These are phyloP conservation scores for Cavia aperea DNA, from an alignment of 2,113 vertebrate species.

Conservation along the genomic window DNA sequence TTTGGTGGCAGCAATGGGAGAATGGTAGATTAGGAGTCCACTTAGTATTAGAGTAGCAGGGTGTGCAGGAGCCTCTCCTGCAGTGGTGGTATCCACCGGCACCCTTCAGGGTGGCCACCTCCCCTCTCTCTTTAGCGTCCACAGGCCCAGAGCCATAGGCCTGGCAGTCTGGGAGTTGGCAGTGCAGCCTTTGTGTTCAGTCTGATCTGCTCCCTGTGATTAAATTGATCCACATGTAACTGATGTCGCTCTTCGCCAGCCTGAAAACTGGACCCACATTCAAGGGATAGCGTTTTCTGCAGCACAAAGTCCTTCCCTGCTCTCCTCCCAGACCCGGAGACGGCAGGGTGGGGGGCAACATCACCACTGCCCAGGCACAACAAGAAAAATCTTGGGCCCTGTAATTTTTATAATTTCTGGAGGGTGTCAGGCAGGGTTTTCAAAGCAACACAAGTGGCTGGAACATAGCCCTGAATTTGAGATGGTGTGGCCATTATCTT, in stretches of 20 bases:
- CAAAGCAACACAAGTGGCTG: not conserved
- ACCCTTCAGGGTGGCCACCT: not conserved
- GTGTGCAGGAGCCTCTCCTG: not conserved
- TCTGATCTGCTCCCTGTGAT: conserved; percentile 28
- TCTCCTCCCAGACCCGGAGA: not conserved
- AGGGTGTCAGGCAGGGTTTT: conserved; percentile 47
- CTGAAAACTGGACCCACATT: not conserved
- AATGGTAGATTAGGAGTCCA: not conserved
- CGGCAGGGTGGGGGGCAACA: too few species aligned
- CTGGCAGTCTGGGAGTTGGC: accelerated
- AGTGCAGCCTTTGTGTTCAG: conserved; percentile 38
- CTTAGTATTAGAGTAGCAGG: accelerated
- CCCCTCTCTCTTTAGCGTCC: not conserved
- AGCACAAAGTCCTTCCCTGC: not conserved
- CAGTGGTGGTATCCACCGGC: not conserved
- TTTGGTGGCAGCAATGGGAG: not conserved
- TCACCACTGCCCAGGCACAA: not conserved
- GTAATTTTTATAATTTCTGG: not conserved
- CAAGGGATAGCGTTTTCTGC: not conserved
- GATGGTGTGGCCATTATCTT: not conserved
- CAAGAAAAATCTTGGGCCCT: not conserved
- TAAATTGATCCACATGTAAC: conserved; percentile 53
- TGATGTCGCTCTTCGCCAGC: conserved; percentile 26
- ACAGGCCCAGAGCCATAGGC: not conserved
- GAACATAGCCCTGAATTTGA: conserved; percentile 35